A percentile compares a stretch with the other conserved stretches of the same genome.
These are phyloP conservation scores for Linurgus olivaceus DNA, from an alignment of 2,797 vertebrate species.

Conservation along the genomic window DNA sequence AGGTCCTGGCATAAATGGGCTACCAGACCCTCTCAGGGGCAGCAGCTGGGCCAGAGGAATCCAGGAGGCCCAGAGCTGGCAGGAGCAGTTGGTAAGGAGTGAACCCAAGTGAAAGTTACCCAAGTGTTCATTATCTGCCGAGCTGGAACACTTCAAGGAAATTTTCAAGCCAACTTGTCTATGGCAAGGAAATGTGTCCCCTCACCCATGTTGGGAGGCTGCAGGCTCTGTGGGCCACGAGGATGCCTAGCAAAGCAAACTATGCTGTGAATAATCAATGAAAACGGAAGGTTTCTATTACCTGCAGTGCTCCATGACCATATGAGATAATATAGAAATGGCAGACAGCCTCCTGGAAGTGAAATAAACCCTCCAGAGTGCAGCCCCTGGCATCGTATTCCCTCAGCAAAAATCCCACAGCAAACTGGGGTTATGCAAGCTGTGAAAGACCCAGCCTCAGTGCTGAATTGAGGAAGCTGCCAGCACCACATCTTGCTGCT, in stretches of 20 bases:
- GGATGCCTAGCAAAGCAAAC: conserved; percentile 36
- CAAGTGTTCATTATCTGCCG: neutral
- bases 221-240: neutral
- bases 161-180: neutral
- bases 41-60: neutral
- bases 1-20: neutral
- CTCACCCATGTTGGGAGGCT: neutral
- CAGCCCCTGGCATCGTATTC: neutral
- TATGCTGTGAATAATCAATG: conserved; percentile 30
- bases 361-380: conserved; percentile 29
- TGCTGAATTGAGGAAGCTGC: neutral
- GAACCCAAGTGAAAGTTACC: neutral
- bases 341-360: conserved; percentile 15
- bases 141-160: neutral
- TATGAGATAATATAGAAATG: conserved; percentile 16
- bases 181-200: neutral
- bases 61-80: neutral
- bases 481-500: neutral
- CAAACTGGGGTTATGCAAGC: conserved; percentile 8
- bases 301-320: conserved; percentile 9
- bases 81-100: neutral
- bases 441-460: neutral
- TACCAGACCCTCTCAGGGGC: neutral
- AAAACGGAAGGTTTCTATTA: conserved; percentile 49
- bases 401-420: neutral